Conservation (phyloP, 2,797 vertebrate species). For the Tenualosa thibaudeaui region DNA sequence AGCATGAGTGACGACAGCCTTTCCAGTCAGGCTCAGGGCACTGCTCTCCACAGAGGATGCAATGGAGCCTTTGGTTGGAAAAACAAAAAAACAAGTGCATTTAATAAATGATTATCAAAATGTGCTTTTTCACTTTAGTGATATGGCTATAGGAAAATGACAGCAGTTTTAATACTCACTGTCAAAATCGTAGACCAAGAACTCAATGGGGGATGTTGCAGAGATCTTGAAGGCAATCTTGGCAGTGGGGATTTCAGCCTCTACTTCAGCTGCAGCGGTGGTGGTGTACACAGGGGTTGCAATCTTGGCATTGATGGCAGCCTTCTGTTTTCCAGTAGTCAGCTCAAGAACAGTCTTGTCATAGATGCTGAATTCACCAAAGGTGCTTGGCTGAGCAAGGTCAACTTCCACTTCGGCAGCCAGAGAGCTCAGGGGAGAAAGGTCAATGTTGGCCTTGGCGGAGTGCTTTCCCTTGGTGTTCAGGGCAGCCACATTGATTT, state of each 20-base stretch:
- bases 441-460: slow-evolving; percentile 77
- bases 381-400: slow-evolving; percentile 75
- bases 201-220: slow-evolving; percentile 77
- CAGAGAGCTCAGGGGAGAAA: slow-evolving; percentile 64
- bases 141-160: neutral
- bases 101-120: neutral
- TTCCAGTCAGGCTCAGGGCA: slow-evolving; percentile 60
- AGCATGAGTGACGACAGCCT: slow-evolving; percentile 74
- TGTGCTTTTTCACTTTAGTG: neutral
- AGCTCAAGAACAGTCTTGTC: slow-evolving; percentile 72
- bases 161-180: slow-evolving; percentile 73
- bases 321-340: slow-evolving; percentile 73
- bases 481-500: slow-evolving; percentile 61
- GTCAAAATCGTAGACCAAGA: slow-evolving; percentile 84
- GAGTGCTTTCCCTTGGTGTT: slow-evolving; percentile 76
- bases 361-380: slow-evolving; percentile 70
- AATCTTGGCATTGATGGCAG: slow-evolving; percentile 71
- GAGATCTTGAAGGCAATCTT: slow-evolving; percentile 76
- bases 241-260: slow-evolving; percentile 72
- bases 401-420: slow-evolving; percentile 75
- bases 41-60: slow-evolving; percentile 68
- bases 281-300: slow-evolving; percentile 82
- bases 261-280: slow-evolving; percentile 70
- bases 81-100: neutral
- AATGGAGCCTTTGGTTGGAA: slow-evolving; percentile 67